These are phyloP conservation scores for Drosophila ananassae DNA, from an alignment of 1,140 invertebrate genomes.

Conservation along the genomic window DNA sequence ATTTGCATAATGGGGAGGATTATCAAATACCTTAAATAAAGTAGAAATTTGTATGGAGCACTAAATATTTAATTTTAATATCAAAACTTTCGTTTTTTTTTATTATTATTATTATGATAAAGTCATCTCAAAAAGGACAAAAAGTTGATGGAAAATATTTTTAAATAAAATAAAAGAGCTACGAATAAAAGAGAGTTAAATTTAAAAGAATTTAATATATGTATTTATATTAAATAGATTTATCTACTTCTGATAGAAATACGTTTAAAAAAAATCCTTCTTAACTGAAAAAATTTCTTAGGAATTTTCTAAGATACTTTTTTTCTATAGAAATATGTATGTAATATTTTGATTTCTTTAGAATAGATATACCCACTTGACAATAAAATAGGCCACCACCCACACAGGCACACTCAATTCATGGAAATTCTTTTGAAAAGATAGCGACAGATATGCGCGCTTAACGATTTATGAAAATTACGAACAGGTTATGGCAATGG, in stretches of 20 bases:
- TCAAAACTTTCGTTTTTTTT: background rate
- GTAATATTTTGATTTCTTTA: background rate
- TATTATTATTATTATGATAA: background rate
- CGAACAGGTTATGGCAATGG: conserved; percentile 53
- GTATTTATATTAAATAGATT: too few relatives aligned
- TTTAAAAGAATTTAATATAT: too few relatives aligned
- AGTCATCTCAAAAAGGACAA: too few relatives aligned
- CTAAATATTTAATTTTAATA: conserved; percentile 2
- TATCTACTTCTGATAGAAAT: background rate
- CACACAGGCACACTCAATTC: background rate
- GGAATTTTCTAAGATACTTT: too few relatives aligned
- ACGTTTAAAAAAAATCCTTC: background rate
- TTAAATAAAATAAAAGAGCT: too few relatives aligned
- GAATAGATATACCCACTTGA: conserved; percentile 38
- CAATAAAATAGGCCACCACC: conserved; percentile 19
- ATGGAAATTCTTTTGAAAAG: background rate
- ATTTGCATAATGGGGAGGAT: conserved; percentile 23
- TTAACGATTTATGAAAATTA: conserved; percentile 61
- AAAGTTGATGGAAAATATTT: too few relatives aligned
- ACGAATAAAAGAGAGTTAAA: too few relatives aligned
- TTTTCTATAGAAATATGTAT: too few relatives aligned
- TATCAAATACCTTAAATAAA: conserved; percentile 13
- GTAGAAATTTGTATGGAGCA: background rate
- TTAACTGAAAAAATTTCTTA: background rate
- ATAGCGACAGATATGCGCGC: conserved; percentile 43